Evolutionary conservation across 2,797 vertebrate species (phyloP).

Genomic region (Hyperoplus immaculatus): DNA sequence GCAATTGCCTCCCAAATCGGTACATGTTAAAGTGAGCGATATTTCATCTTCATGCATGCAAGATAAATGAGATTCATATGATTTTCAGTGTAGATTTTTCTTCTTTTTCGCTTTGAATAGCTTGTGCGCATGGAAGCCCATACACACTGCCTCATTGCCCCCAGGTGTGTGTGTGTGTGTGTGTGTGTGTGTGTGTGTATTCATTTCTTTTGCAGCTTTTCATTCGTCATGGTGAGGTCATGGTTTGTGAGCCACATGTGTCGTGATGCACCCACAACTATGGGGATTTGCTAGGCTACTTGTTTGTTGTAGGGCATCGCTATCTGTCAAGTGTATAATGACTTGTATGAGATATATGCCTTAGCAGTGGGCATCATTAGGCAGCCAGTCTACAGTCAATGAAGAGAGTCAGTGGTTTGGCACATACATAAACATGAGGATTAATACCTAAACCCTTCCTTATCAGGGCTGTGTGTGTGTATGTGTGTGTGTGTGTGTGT

Average conservation of each 20-base stretch:
- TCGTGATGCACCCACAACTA: conserved; percentile 4
- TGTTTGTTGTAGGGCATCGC: conserved; percentile 15
- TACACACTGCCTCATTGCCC: conserved; percentile 11
- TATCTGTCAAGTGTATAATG: conserved; percentile 25
- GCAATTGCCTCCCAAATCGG: conserved; percentile 44
- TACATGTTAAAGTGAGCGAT: neutral
- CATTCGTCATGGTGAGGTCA: conserved; percentile 28
- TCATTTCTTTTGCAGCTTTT: conserved; percentile 18
- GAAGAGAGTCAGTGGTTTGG: conserved; percentile 39
- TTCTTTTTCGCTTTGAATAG: conserved; percentile 1
- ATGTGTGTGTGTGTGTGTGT: too few species aligned
- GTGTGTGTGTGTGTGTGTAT: conserved; percentile 7
- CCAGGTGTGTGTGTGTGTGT: too few species aligned
- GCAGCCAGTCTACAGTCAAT: conserved; percentile 57
- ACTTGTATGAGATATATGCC: conserved; percentile 21
- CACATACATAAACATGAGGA: conserved; percentile 66
- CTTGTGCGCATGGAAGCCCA: neutral
- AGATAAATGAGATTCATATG: conserved; percentile 24
- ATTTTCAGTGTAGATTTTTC: neutral
- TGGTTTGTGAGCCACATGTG: conserved; percentile 16
- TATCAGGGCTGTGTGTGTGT: conserved; percentile 30
- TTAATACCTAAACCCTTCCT: conserved; percentile 73
- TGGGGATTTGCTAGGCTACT: neutral
- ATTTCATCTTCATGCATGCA: conserved; percentile 6
- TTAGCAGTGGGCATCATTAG: conserved; percentile 51